Evolutionary conservation across 2,113 vertebrate genomes (phyloP).

Genomic region (Misgurnus anguillicaudatus): DNA sequence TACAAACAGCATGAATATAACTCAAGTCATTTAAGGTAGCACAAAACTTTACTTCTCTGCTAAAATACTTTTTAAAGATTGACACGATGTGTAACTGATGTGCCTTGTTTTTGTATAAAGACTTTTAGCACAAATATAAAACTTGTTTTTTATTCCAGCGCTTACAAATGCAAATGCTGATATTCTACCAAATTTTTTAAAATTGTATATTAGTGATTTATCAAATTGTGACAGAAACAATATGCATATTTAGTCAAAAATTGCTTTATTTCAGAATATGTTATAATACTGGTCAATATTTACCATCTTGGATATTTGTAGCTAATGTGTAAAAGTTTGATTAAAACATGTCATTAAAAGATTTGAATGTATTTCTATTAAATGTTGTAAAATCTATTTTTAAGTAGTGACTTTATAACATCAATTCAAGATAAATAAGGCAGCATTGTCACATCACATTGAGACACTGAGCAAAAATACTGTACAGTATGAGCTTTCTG

Average conservation of each 20-base stretch:
- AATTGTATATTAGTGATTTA: not conserved
- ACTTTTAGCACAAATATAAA: not conserved
- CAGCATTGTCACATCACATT: too few relatives aligned
- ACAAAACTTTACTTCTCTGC: not conserved
- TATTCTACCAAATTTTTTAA: not conserved
- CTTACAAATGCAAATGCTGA: not conserved
- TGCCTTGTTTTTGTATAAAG: conserved; percentile 24
- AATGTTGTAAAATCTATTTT: conserved; percentile 6
- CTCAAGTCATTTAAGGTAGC: not conserved
- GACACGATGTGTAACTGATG: not conserved
- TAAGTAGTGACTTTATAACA: not conserved
- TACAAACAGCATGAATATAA: not conserved
- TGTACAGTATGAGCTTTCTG: too few relatives aligned
- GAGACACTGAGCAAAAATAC: too few relatives aligned
- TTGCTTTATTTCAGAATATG: not conserved
- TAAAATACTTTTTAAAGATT: too few relatives aligned
- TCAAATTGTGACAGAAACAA: not conserved
- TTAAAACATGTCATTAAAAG: not conserved
- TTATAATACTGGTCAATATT: not conserved
- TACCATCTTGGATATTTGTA: not conserved
- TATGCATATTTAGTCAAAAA: not conserved
- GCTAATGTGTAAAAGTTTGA: not conserved
- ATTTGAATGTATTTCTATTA: not conserved
- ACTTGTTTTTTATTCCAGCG: not conserved
- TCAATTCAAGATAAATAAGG: not conserved